These are phyloP conservation scores for Spea bombifrons DNA, from an alignment of 2,113 vertebrate genomes.

Conservation along the genomic window DNA sequence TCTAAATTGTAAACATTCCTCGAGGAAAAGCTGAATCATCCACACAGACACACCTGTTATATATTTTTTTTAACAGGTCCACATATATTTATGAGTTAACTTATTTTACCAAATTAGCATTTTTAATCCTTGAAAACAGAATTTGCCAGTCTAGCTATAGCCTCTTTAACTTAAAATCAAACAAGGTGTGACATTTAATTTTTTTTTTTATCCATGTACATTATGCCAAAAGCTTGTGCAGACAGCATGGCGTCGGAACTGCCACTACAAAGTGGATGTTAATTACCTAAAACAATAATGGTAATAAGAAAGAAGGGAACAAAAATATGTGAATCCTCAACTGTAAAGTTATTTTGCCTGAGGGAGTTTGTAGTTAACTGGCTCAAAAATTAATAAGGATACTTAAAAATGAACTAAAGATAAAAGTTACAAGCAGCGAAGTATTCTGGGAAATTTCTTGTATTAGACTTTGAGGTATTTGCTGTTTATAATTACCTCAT, in stretches of 20 bases:
- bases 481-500: constrained; percentile 65
- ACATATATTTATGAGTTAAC: too few species aligned
- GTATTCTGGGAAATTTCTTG: constrained; percentile 73
- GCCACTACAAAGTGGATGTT: constrained; percentile 84
- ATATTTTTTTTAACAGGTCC: too few species aligned
- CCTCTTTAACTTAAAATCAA: constrained; percentile 31
- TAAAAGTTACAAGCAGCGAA: constrained; percentile 59
- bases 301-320: constrained; percentile 70
- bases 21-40: too few species aligned
- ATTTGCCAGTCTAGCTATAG: too few species aligned
- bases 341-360: constrained; percentile 76
- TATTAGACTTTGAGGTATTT: constrained; percentile 70
- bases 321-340: constrained; percentile 70
- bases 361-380: constrained; percentile 71
- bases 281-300: constrained; percentile 85
- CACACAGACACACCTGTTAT: too few species aligned
- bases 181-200: constrained; percentile 37
- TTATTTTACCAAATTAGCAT: too few species aligned
- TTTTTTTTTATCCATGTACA: constrained; percentile 49
- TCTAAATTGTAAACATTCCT: too few species aligned
- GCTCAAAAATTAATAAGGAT: constrained; percentile 77
- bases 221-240: constrained; percentile 76
- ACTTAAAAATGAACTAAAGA: constrained; percentile 57
- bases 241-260: constrained; percentile 81
- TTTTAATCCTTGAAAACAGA: too few species aligned